Percentiles rank a stretch among this genome's conserved stretches.
Evolutionary conservation across 2,888 invertebrate genomes (phyloP).

Genomic region (Xiphydria camelus): DNA sequence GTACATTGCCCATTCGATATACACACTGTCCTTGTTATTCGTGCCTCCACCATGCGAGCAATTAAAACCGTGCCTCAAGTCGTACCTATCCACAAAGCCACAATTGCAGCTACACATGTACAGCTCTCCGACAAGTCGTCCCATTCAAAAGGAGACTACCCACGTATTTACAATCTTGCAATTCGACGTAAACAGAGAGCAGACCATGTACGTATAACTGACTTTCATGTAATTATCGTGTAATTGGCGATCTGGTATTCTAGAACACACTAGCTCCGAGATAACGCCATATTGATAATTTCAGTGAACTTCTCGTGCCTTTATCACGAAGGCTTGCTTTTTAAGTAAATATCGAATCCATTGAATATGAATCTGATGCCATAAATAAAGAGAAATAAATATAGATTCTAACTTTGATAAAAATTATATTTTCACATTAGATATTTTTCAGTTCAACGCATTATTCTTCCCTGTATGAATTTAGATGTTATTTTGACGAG

Average conservation of each 20-base stretch:
- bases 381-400: too few species aligned
- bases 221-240: conserved; percentile 9
- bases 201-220: conserved; percentile 58
- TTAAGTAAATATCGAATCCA: too few species aligned
- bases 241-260: conserved; percentile 39
- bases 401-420: too few species aligned
- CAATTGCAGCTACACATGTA: conserved; percentile 72
- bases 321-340: too few species aligned
- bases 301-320: too few species aligned
- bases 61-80: conserved; percentile 69
- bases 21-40: conserved; percentile 75
- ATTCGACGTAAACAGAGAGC: conserved; percentile 68
- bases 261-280: too few species aligned
- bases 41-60: conserved; percentile 70
- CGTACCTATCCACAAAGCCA: conserved; percentile 71
- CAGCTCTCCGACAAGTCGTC: conserved; percentile 66
- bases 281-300: too few species aligned
- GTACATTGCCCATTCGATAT: conserved; percentile 76
- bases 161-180: conserved; percentile 66
- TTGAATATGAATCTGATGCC: too few species aligned
- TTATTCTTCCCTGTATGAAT: too few species aligned
- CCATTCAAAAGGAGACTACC: conserved; percentile 63
- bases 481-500: too few species aligned
- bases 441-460: too few species aligned
- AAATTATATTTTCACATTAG: too few species aligned